Conservation (phyloP, 1,140 invertebrate genomes). For the Manduca sexta region DNA sequence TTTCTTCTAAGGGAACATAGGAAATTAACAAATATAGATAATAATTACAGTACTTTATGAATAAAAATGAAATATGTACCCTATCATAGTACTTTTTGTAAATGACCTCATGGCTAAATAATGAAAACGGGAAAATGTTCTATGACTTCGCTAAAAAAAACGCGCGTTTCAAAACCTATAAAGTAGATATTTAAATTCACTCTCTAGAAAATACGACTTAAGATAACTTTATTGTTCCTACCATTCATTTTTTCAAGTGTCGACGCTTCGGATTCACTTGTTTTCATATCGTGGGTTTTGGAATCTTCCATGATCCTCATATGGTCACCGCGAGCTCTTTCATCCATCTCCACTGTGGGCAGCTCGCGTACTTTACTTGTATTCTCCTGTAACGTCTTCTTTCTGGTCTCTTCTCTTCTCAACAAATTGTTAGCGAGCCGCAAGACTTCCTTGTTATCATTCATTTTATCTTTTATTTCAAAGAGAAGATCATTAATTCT, state of each 20-base stretch:
- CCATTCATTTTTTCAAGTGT: no score
- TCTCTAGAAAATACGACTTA: no score
- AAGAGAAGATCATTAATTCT: slow-evolving; percentile 48
- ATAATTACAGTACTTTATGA: background rate
- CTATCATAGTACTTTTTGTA: no score
- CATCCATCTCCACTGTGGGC: slow-evolving; percentile 24
- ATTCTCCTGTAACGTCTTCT: slow-evolving; percentile 17
- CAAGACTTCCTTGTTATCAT: slow-evolving; percentile 60
- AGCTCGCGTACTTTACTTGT: slow-evolving; percentile 19
- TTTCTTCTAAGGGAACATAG: background rate
- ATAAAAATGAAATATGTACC: no score
- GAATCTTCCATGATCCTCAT: background rate
- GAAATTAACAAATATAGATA: background rate
- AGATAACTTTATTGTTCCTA: background rate
- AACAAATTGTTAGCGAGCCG: slow-evolving; percentile 58
- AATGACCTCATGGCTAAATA: no score
- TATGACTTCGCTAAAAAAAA: no score
- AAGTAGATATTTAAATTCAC: no score
- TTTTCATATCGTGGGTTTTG: no score
- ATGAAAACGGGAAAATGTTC: no score
- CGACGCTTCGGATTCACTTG: no score
- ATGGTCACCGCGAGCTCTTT: slow-evolving; percentile 45
- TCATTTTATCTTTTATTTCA: slow-evolving; percentile 64
- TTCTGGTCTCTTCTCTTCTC: slow-evolving; percentile 37
- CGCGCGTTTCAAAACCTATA: no score